Conservation (phyloP, 2,888 invertebrate genomes). For the Dynastes maya region DNA sequence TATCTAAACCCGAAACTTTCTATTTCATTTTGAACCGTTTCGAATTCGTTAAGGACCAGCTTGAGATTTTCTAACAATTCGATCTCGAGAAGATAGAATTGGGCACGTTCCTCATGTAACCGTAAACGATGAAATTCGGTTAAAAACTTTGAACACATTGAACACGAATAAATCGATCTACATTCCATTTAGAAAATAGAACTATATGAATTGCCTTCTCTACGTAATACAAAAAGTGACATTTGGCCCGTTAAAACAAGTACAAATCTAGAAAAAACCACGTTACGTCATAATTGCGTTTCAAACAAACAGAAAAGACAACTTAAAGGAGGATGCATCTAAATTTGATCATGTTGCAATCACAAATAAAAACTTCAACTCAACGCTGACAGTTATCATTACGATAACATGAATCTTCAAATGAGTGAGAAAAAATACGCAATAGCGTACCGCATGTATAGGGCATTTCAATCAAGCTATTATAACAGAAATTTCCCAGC, state of each 20-base stretch:
- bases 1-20: no score
- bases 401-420: slow-evolving; percentile 37
- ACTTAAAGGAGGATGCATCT: slow-evolving; percentile 3
- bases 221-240: slow-evolving; percentile 29
- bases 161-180: slow-evolving; percentile 30
- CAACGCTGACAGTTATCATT: slow-evolving; percentile 49
- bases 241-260: slow-evolving; percentile 47
- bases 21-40: no score
- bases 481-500: neutral
- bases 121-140: slow-evolving; percentile 30
- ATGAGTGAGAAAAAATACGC: slow-evolving; percentile 30
- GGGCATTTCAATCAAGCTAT: slow-evolving; percentile 31
- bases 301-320: slow-evolving; percentile 21
- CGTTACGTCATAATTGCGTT: slow-evolving; percentile 38
- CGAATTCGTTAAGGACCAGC: no score
- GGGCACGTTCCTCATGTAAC: slow-evolving; percentile 33
- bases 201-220: slow-evolving; percentile 39
- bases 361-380: slow-evolving; percentile 46
- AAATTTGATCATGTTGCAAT: slow-evolving; percentile 29
- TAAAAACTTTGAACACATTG: neutral
- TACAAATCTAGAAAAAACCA: slow-evolving; percentile 44
- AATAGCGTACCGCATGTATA: slow-evolving; percentile 35
- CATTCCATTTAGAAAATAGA: slow-evolving; percentile 13
- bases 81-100: slow-evolving; percentile 20
- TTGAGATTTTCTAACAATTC: neutral